Evolutionary conservation across 2,797 vertebrate genomes (phyloP).

Genomic region (Scomberomorus guttatus): DNA sequence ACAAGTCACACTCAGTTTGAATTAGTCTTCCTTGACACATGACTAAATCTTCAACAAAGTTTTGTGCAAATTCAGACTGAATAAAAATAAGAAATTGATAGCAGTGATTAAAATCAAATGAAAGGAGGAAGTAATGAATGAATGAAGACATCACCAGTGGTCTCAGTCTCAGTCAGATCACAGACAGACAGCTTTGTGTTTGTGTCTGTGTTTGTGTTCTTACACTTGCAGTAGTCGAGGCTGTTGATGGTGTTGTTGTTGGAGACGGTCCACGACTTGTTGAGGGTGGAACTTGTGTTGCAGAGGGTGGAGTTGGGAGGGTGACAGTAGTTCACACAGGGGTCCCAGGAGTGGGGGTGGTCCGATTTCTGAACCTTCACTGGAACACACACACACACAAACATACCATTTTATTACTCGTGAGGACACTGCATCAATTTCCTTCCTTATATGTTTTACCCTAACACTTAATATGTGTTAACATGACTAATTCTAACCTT

Average conservation of each 20-base stretch:
- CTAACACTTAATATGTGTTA: too few species aligned
- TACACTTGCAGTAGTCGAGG: slow-evolving; percentile 97
- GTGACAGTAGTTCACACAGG: slow-evolving; percentile 92
- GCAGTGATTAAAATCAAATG: too few species aligned
- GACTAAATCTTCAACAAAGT: too few species aligned
- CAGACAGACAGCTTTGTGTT: slow-evolving; percentile 9
- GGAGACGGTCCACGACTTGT: slow-evolving; percentile 91
- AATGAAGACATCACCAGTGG: too few species aligned
- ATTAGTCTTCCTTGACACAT: too few species aligned
- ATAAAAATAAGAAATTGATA: too few species aligned
- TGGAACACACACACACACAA: slow-evolving; percentile 68
- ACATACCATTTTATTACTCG: neutral
- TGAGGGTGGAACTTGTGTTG: slow-evolving; percentile 88
- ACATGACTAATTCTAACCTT: neutral
- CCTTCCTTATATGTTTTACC: too few species aligned
- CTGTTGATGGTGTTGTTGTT: slow-evolving; percentile 88
- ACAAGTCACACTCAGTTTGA: too few species aligned
- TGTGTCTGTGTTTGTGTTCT: slow-evolving; percentile 48
- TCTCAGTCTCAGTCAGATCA: too few species aligned
- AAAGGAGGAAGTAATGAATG: too few species aligned
- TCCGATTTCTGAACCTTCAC: slow-evolving; percentile 97
- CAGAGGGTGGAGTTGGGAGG: slow-evolving; percentile 89
- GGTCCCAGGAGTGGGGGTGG: slow-evolving; percentile 94
- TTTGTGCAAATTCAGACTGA: too few species aligned
- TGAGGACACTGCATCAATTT: neutral